These are phyloP conservation scores for Eriocheir sinensis DNA, from an alignment of 1,140 invertebrate species.

Conservation along the genomic window DNA sequence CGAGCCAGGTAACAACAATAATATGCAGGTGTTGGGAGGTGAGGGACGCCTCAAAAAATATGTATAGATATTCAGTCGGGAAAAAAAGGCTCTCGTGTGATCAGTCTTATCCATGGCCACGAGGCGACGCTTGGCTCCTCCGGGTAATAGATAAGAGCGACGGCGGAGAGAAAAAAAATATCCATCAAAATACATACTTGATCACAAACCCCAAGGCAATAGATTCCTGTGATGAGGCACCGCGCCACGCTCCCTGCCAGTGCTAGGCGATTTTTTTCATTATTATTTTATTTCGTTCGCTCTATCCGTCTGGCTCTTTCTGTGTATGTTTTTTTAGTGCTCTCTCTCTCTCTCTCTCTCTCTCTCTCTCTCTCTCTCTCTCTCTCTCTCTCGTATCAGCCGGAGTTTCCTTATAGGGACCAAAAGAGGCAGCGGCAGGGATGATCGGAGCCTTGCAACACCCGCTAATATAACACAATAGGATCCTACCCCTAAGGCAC, in stretches of 20 bases:
- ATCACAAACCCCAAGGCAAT: slow-evolving; percentile 13
- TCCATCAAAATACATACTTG: not conserved
- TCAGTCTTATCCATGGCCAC: not conserved
- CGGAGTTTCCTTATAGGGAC: slow-evolving; percentile 3
- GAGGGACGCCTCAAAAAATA: slow-evolving; percentile 2
- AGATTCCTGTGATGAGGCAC: not conserved
- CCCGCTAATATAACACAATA: slow-evolving; percentile 16
- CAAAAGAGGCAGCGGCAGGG: not conserved
- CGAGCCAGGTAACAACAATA: slow-evolving; percentile 13
- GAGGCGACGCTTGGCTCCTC: not conserved
- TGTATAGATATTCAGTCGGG: not conserved
- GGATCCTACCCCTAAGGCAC: not conserved
- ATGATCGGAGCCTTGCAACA: not conserved
- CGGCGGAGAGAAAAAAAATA: not conserved
- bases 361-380: not conserved
- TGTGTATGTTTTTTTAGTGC: no score
- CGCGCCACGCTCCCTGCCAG: not conserved
- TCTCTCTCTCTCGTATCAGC: not conserved
- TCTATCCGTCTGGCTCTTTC: not conserved
- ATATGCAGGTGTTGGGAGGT: not conserved
- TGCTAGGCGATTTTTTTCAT: not conserved
- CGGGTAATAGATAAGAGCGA: no score
- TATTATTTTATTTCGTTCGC: not conserved
- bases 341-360: no score
- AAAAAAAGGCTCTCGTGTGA: slow-evolving; percentile 19